phyloP scores from a whole-genome alignment of 2,113 vertebrate species.

The Phodopus roborovskii region DNA sequence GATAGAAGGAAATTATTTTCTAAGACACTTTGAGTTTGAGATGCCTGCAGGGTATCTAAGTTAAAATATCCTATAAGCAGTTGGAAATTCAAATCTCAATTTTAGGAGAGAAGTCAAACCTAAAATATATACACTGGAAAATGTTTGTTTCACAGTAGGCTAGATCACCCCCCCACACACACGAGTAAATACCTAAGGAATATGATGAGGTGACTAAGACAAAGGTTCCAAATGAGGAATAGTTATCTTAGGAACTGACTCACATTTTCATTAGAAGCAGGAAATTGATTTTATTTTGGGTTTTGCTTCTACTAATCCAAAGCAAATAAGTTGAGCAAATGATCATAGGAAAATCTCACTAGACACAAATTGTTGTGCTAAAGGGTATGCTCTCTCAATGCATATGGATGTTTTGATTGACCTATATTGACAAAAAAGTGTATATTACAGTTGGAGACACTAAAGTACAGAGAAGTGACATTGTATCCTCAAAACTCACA shows the following conservation, averaged over 20 bases:
- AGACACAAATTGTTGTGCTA: slow-evolving; percentile 5
- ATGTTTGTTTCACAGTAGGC: neutral
- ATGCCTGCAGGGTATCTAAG: neutral
- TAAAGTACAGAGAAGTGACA: neutral
- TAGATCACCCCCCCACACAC: neutral
- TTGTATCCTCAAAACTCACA: neutral
- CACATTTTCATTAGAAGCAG: slow-evolving; percentile 25
- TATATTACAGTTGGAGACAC: slow-evolving; percentile 29
- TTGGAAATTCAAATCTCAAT: slow-evolving; percentile 42
- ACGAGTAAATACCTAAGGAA: neutral
- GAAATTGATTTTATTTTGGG: slow-evolving; percentile 1
- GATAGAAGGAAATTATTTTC: neutral
- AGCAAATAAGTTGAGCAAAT: slow-evolving; percentile 1
- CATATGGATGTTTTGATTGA: slow-evolving; percentile 19
- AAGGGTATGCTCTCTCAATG: slow-evolving; percentile 13
- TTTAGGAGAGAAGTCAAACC: slow-evolving; percentile 24
- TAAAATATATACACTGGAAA: slow-evolving; percentile 24
- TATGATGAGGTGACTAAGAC: neutral
- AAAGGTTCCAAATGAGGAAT: slow-evolving; percentile 22
- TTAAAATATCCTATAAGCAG: slow-evolving; percentile 42
- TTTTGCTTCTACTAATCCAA: slow-evolving; percentile 9
- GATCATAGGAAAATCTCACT: slow-evolving; percentile 6
- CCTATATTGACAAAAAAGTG: neutral
- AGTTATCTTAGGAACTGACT: slow-evolving; percentile 22
- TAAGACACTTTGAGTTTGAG: slow-evolving; percentile 1